A percentile compares a stretch with the other conserved stretches of the same genome.
Evolutionary conservation across 1,140 invertebrate genomes (phyloP).

Genomic region (Berghia stephanieae): DNA sequence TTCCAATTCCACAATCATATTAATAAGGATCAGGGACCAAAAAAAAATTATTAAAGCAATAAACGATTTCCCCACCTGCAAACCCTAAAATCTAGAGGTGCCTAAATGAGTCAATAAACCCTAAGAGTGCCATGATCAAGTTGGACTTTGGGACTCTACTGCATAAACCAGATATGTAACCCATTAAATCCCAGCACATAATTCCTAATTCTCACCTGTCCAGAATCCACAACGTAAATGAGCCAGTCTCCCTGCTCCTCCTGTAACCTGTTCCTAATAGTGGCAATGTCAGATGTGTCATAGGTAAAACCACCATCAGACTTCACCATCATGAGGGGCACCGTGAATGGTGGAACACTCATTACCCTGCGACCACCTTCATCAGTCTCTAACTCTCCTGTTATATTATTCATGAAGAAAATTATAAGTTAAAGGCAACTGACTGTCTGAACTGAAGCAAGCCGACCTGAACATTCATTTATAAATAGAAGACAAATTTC

Average conservation of each 20-base stretch:
- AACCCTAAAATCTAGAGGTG: too few species aligned
- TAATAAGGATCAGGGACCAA: too few species aligned
- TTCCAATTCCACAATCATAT: too few species aligned
- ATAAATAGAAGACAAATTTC: too few species aligned
- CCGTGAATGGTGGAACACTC: conserved; percentile 75
- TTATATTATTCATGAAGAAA: background rate
- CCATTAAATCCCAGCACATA: background rate
- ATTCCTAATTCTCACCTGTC: conserved; percentile 85
- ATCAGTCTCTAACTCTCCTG: conserved; percentile 70
- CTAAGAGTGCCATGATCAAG: too few species aligned
- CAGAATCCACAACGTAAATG: conserved; percentile 95
- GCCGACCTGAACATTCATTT: too few species aligned
- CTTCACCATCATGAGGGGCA: conserved; percentile 95
- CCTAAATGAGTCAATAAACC: too few species aligned
- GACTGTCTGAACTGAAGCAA: too few species aligned
- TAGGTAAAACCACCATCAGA: conserved; percentile 99
- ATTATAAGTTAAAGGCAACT: conserved; percentile 67
- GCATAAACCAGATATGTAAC: background rate
- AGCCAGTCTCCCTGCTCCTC: conserved; percentile 91
- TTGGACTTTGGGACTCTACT: background rate
- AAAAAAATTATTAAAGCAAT: too few species aligned
- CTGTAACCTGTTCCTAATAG: conserved; percentile 85
- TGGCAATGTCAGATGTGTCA: conserved; percentile 97
- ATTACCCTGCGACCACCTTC: conserved; percentile 95
- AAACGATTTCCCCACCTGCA: too few species aligned